These are phyloP conservation scores for Eupithecia tripunctaria DNA, from an alignment of 2,888 invertebrate genomes.

Conservation along the genomic window DNA sequence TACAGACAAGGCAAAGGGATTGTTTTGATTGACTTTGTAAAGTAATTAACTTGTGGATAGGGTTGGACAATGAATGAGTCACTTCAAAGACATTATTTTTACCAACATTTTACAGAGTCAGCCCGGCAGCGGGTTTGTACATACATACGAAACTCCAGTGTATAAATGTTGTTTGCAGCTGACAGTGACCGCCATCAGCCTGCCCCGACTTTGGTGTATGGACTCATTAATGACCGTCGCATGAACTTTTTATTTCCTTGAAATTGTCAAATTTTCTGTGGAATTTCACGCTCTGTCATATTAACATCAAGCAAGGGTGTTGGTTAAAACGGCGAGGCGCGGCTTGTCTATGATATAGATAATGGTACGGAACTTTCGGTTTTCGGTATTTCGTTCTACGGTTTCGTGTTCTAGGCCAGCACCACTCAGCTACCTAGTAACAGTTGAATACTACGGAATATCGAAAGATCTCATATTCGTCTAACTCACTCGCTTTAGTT, in stretches of 20 bases:
- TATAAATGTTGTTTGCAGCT: neutral
- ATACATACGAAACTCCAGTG: neutral
- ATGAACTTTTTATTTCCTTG: neutral
- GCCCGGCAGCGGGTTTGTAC: too few species aligned
- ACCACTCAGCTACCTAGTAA: too few species aligned
- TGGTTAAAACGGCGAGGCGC: too few species aligned
- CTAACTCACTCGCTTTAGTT: too few species aligned
- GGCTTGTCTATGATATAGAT: too few species aligned
- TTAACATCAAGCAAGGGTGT: neutral
- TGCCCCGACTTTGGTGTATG: neutral
- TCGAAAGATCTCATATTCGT: too few species aligned
- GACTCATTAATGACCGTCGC: too few species aligned
- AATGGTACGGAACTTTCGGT: too few species aligned
- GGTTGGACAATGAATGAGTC: slow-evolving; percentile 34
- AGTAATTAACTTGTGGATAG: slow-evolving; percentile 54
- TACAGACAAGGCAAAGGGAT: slow-evolving; percentile 43
- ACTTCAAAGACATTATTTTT: slow-evolving; percentile 27
- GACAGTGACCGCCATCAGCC: neutral
- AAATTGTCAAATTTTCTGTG: neutral
- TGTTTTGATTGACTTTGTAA: slow-evolving; percentile 59
- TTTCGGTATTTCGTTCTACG: too few species aligned
- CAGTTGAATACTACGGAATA: too few species aligned
- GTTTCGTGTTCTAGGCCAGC: too few species aligned
- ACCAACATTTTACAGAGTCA: neutral
- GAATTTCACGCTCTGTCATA: neutral